Conservation (phyloP, 2,888 invertebrate genomes). For the Oscheius sp. region DNA sequence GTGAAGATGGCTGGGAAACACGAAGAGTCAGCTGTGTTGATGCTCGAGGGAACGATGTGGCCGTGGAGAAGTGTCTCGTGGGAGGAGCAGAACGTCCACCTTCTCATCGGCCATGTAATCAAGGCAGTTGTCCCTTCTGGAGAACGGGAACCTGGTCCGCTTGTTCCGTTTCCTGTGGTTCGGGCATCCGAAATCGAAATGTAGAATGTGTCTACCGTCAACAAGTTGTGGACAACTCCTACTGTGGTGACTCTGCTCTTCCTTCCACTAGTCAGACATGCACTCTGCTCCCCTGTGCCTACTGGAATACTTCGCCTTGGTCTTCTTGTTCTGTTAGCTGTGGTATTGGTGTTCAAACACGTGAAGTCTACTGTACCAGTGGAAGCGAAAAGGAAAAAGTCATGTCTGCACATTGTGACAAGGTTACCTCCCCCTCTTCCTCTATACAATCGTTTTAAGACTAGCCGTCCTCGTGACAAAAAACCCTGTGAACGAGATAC, state of each 20-base stretch:
- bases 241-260: constrained; percentile 54
- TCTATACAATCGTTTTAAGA: constrained; percentile 29
- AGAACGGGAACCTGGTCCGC: constrained; percentile 70
- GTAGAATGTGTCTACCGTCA: constrained; percentile 66
- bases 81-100: constrained; percentile 47
- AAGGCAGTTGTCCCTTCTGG: constrained; percentile 72
- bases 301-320: constrained; percentile 61
- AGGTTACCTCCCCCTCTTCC: constrained; percentile 27
- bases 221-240: constrained; percentile 65
- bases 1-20: constrained; percentile 68
- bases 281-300: constrained; percentile 58
- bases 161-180: constrained; percentile 70
- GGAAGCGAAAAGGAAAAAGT: constrained; percentile 39
- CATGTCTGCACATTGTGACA: constrained; percentile 46
- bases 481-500: constrained; percentile 54
- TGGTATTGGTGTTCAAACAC: constrained; percentile 77
- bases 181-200: constrained; percentile 57
- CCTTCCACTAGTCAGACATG: constrained; percentile 56
- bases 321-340: constrained; percentile 74
- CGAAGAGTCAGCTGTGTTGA: constrained; percentile 66
- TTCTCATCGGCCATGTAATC: constrained; percentile 70
- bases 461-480: constrained; percentile 39
- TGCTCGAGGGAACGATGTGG: constrained; percentile 50
- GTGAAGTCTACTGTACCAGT: constrained; percentile 76
- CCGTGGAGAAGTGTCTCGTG: constrained; percentile 48